phyloP scores from a whole-genome alignment of 1,140 invertebrate genomes.

The Cydia fagiglandana region DNA sequence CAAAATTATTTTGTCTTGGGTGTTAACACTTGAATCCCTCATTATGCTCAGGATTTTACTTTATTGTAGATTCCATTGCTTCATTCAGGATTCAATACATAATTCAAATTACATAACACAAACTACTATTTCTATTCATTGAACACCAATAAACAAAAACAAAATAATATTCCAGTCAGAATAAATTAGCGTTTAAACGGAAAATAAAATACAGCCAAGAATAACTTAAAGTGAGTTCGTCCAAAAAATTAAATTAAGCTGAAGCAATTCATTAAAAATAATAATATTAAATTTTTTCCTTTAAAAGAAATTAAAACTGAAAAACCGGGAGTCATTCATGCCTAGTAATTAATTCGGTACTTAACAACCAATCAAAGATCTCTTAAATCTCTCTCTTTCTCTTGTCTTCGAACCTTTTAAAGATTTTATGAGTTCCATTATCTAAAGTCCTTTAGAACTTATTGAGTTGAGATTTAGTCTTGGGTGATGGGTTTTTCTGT shows the following conservation, averaged over 20 bases:
- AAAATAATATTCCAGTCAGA: too few relatives aligned
- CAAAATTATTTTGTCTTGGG: too few relatives aligned
- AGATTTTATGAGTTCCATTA: slow-evolving; percentile 24
- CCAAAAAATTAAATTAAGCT: not conserved
- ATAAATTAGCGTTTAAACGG: slow-evolving; percentile 35
- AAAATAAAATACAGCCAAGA: not conserved
- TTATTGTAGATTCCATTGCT: too few relatives aligned
- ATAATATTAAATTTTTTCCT: slow-evolving; percentile 1
- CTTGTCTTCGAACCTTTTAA: slow-evolving; percentile 23
- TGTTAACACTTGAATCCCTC: too few relatives aligned
- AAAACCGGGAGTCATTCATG: slow-evolving; percentile 10
- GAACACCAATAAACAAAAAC: too few relatives aligned
- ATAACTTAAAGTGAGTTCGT: not conserved
- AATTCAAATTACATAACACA: too few relatives aligned
- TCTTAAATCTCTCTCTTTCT: too few relatives aligned
- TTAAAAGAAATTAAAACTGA: not conserved
- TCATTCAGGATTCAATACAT: too few relatives aligned
- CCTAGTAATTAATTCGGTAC: slow-evolving; percentile 12
- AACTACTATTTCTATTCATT: too few relatives aligned
- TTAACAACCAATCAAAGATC: slow-evolving; percentile 24
- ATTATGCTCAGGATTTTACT: too few relatives aligned
- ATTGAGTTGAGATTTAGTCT: slow-evolving; percentile 6
- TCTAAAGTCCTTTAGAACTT: slow-evolving; percentile 2
- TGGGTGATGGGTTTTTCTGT: not conserved
- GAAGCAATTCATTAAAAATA: slow-evolving; percentile 9